Evolutionary conservation across 2,113 vertebrate species (phyloP).

Genomic region (Ammodytes dubius): DNA sequence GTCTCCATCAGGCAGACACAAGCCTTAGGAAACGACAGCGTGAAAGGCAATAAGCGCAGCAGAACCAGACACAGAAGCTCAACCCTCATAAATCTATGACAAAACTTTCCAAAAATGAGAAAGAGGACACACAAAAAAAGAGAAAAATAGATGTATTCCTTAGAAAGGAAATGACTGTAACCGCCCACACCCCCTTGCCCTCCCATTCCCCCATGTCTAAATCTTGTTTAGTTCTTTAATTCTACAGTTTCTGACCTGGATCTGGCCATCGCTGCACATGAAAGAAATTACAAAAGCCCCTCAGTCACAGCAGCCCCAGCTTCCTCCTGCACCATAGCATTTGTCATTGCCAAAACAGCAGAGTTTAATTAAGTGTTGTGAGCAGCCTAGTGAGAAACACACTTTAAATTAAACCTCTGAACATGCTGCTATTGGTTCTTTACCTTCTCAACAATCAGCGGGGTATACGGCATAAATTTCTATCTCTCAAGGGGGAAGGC

Average conservation of each 20-base stretch:
- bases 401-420: constrained; percentile 99
- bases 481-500: constrained; percentile 90
- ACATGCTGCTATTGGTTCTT: constrained; percentile 96
- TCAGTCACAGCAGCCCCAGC: constrained; percentile 90
- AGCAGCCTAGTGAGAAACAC: constrained; percentile 99
- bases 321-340: constrained; percentile 93
- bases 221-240: constrained; percentile 90
- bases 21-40: constrained; percentile 75
- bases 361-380: constrained; percentile 99
- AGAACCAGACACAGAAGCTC: constrained; percentile 69
- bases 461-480: constrained; percentile 94
- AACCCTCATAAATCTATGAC: constrained; percentile 85
- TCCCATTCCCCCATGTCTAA: constrained; percentile 82
- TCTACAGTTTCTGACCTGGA: constrained; percentile 91
- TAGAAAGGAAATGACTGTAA: constrained; percentile 84
- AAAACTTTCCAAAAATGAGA: constrained; percentile 78
- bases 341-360: constrained; percentile 99
- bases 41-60: constrained; percentile 72
- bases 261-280: constrained; percentile 90
- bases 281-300: constrained; percentile 94
- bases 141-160: constrained; percentile 75
- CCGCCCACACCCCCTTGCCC: constrained; percentile 72
- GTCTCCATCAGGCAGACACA: constrained; percentile 72
- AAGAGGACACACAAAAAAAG: constrained; percentile 67
- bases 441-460: constrained; percentile 96